These are phyloP conservation scores for Diglossa cyanea DNA, from an alignment of 2,797 vertebrate species.

Conservation along the genomic window DNA sequence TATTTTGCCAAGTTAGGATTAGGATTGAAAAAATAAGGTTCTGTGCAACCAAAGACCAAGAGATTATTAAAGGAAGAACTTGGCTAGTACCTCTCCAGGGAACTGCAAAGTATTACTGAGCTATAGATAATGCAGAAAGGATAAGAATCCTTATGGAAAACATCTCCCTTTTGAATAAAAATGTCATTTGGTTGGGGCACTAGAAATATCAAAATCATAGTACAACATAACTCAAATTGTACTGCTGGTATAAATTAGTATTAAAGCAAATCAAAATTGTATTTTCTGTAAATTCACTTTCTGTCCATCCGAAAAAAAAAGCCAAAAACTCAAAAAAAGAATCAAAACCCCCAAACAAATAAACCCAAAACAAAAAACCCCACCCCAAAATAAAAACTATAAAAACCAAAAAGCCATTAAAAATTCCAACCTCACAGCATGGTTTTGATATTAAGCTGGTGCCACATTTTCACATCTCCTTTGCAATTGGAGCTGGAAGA, in stretches of 20 bases:
- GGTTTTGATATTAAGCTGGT: neutral
- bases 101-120: neutral
- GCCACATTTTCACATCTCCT: neutral
- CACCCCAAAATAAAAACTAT: neutral
- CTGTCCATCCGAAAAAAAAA: neutral
- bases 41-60: neutral
- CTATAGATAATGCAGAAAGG: neutral
- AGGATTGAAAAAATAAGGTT: neutral
- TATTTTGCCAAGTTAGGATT: neutral
- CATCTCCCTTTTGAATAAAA: neutral
- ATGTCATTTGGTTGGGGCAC: neutral
- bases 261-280: neutral
- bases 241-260: neutral
- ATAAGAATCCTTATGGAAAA: neutral
- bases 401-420: accelerated
- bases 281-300: neutral
- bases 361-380: neutral
- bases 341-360: neutral
- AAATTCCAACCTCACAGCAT: accelerated
- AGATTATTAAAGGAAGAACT: neutral
- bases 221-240: neutral
- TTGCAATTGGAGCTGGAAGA: neutral
- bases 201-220: neutral
- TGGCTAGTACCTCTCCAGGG: neutral
- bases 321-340: accelerated